Conservation (phyloP, 2,797 vertebrate genomes). For the Staurois parvus region DNA sequence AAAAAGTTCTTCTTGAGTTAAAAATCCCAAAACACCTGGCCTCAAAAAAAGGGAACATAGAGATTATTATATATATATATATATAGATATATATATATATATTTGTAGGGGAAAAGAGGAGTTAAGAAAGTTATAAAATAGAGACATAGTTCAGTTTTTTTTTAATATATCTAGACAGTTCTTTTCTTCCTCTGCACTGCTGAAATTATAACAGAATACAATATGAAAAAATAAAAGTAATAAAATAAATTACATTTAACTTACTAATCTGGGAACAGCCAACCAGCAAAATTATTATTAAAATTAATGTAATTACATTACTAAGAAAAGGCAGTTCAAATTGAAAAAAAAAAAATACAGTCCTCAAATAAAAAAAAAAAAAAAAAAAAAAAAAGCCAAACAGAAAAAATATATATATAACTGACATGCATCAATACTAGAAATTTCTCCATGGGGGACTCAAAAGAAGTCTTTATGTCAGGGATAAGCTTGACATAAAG, state of each 20-base stretch:
- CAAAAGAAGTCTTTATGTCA: slow-evolving; percentile 77
- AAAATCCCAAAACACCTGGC: slow-evolving; percentile 77
- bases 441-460: slow-evolving; percentile 82
- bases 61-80: slow-evolving; percentile 60
- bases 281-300: slow-evolving; percentile 75
- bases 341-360: slow-evolving; percentile 86
- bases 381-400: slow-evolving; percentile 49
- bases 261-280: slow-evolving; percentile 97
- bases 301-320: slow-evolving; percentile 83
- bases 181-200: slow-evolving; percentile 71
- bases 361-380: slow-evolving; percentile 89
- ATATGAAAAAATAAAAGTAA: slow-evolving; percentile 72
- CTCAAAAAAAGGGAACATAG: slow-evolving; percentile 81
- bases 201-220: slow-evolving; percentile 79
- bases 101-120: slow-evolving; percentile 8
- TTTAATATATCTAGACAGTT: slow-evolving; percentile 79
- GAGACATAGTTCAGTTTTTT: background rate
- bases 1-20: slow-evolving; percentile 78
- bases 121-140: slow-evolving; percentile 64
- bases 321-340: slow-evolving; percentile 95
- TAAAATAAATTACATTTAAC: slow-evolving; percentile 99
- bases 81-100: too few species aligned
- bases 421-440: slow-evolving; percentile 86
- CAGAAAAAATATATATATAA: slow-evolving; percentile 70
- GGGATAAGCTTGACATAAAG: slow-evolving; percentile 60